Evolutionary conservation across 2,113 vertebrate genomes (phyloP).

Genomic region (Helogale parvula): DNA sequence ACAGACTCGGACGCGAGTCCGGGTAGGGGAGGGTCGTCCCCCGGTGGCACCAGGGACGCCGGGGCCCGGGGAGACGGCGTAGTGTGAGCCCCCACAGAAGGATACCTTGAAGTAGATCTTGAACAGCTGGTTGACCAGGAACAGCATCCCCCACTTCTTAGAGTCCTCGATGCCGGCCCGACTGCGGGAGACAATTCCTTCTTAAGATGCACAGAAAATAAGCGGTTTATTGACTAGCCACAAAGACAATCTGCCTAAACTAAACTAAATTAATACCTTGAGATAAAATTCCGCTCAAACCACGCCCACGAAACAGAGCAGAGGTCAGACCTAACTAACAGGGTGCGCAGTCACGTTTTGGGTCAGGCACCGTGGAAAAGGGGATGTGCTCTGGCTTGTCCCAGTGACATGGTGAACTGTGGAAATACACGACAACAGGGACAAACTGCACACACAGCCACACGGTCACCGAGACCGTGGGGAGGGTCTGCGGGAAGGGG

Average conservation of each 20-base stretch:
- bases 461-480: too few species aligned
- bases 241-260: neutral
- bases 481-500: neutral
- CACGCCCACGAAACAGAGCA: neutral
- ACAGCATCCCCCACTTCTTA: constrained; percentile 99
- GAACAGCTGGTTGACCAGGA: constrained; percentile 98
- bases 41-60: neutral
- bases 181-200: constrained; percentile 78
- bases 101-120: constrained; percentile 99
- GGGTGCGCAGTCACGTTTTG: too few species aligned
- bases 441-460: too few species aligned
- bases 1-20: too few species aligned
- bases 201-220: neutral
- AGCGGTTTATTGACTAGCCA: neutral
- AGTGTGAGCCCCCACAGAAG: neutral
- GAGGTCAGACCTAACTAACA: too few species aligned
- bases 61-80: neutral
- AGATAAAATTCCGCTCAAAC: neutral
- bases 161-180: constrained; percentile 98
- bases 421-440: neutral
- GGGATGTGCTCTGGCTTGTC: neutral
- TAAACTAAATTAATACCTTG: neutral
- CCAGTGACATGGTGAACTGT: too few species aligned
- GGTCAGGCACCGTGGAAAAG: too few species aligned
- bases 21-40: neutral